Base-by-base conservation (phyloP, 92 coral and sea anemone genomes). In the Paramuricea clavata region DNA sequence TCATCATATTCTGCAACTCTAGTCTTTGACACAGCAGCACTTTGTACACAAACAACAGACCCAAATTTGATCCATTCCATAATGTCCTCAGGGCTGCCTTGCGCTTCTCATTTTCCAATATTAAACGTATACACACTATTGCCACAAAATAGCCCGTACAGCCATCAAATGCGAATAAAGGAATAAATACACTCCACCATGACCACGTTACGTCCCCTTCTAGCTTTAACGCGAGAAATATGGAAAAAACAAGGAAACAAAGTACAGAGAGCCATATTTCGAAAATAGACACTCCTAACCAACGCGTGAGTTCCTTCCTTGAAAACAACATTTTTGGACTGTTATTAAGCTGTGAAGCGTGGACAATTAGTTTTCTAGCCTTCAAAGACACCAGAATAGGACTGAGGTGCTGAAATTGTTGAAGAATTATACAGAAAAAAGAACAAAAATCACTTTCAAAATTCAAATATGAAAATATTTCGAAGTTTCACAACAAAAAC, bases 111-210 rank as follows among this genome's bases (percentile, higher is more conserved):
- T 93, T 95, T 32, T 78, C 92, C 52, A 97, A 73, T 34, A 87
- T 82, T 41, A 97, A 95, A 89, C 99, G 95, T 42, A 97, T 91
- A 71, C 94, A 94, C 56, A 97, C 99, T 36, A 97, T 97, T 33
- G 98, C 90, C 12, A 94, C 89, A 76, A 97, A 97, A 86, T 97
- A 97, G 15, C 94, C 97, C 57, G 91, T 89, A 77, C 99, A 97
- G 10, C 99, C 99, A 74, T 97, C 99, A 78, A 98, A 97, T 62
- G 82, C 90, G 80, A 93, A 97, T 83, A 97, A 87, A 7, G 99
- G 99, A 26, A 93, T 90, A 76, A 97, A 97, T 10, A 95, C 98
- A 13, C 89, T 82, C 99, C 99, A 97, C 99, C 99, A 97, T 25
- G 95, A 91, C 92, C 92, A 81, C 0, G 89, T 61, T 28, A 81